A percentile compares a stretch with the other conserved stretches of the same genome.
Evolutionary conservation across 23 tunicate genomes (phyloP).

Genomic region (Aplidium turbinatum): DNA sequence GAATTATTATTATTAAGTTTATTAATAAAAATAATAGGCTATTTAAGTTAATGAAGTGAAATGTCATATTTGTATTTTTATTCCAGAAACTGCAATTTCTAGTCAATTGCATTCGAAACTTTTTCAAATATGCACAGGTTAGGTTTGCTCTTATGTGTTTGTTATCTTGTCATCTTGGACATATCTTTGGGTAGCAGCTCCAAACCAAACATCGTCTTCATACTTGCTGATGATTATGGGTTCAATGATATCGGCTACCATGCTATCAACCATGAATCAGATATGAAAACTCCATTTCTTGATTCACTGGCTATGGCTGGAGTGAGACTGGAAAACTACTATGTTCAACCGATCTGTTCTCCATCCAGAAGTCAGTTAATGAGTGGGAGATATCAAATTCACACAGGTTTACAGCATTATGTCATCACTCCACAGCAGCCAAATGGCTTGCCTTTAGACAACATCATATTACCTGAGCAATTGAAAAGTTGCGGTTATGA

Average conservation of each 20-base stretch:
- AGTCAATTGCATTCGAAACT: background rate
- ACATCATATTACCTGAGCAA: slow-evolving; percentile 65
- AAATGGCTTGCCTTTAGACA: slow-evolving; percentile 68
- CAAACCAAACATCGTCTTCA: slow-evolving; percentile 22
- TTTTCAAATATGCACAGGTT: background rate
- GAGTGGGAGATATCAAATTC: slow-evolving; percentile 92
- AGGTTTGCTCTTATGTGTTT: background rate
- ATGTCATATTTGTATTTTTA: background rate
- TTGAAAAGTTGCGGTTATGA: slow-evolving; percentile 64
- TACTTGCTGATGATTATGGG: slow-evolving; percentile 61
- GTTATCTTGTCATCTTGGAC: background rate
- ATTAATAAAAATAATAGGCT: too few relatives aligned
- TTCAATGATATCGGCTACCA: slow-evolving; percentile 75
- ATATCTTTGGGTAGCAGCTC: background rate
- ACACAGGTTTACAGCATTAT: slow-evolving; percentile 75
- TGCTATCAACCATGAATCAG: slow-evolving; percentile 36
- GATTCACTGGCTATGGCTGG: slow-evolving; percentile 73
- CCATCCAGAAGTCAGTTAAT: slow-evolving; percentile 85
- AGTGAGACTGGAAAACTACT: slow-evolving; percentile 70
- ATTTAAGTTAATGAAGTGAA: background rate
- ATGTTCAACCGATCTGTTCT: slow-evolving; percentile 86
- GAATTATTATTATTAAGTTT: too few relatives aligned
- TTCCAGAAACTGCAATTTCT: too few relatives aligned
- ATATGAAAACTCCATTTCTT: slow-evolving; percentile 72
- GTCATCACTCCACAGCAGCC: slow-evolving; percentile 48